Evolutionary conservation across 2,797 vertebrate genomes (phyloP).

Genomic region (Lindbergichthys nudifrons): DNA sequence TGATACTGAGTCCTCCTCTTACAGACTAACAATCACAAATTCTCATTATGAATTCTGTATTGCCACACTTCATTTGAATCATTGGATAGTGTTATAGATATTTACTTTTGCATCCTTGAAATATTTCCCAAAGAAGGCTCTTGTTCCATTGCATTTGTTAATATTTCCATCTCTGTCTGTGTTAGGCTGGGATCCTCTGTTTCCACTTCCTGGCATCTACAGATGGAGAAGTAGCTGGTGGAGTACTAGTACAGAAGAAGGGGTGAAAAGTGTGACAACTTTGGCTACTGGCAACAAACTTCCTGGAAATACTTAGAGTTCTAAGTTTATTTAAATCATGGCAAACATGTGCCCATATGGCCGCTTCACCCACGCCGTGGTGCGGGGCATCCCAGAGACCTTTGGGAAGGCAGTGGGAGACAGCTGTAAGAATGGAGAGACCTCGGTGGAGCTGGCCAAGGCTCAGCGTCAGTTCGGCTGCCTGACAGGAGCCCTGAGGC

Average conservation of each 20-base stretch:
- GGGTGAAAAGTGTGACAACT: no score
- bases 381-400: constrained; percentile 88
- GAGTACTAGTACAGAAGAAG: constrained; percentile 1
- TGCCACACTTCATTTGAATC: background rate
- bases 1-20: background rate
- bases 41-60: background rate
- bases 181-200: constrained; percentile 33
- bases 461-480: constrained; percentile 93
- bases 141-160: constrained; percentile 1
- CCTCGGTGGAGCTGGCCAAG: constrained; percentile 88
- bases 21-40: background rate
- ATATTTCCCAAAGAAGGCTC: background rate
- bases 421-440: constrained; percentile 53
- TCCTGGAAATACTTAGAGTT: background rate
- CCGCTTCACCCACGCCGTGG: constrained; percentile 91
- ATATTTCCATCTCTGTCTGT: constrained; percentile 25
- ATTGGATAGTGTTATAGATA: background rate
- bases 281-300: constrained; percentile 18
- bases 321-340: constrained; percentile 65
- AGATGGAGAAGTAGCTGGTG: constrained; percentile 10
- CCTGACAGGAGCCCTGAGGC: constrained; percentile 90
- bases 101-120: background rate
- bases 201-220: constrained; percentile 19
- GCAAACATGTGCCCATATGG: constrained; percentile 85
- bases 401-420: constrained; percentile 78